phyloP scores from a whole-genome alignment of 2,113 vertebrate species.

The Oxyura jamaicensis region DNA sequence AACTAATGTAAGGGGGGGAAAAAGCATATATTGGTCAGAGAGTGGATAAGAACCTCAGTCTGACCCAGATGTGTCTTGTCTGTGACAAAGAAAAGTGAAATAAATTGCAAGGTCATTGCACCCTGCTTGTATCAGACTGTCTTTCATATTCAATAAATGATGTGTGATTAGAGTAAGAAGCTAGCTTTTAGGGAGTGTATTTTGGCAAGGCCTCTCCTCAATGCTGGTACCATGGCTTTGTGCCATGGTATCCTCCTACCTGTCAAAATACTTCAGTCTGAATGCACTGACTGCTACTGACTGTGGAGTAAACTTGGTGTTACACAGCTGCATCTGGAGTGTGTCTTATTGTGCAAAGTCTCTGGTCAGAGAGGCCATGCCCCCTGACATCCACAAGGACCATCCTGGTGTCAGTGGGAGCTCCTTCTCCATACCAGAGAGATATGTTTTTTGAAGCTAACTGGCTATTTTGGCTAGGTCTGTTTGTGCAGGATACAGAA shows the following conservation, averaged over 20 bases:
- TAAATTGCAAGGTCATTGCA: constrained; percentile 75
- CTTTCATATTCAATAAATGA: constrained; percentile 82
- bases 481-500: not conserved
- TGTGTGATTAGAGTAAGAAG: constrained; percentile 76
- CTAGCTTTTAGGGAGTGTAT: constrained; percentile 62
- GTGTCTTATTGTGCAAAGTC: not conserved
- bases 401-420: not conserved
- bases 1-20: not conserved
- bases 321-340: constrained; percentile 20
- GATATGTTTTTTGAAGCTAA: not conserved
- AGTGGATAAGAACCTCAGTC: constrained; percentile 57
- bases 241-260: constrained; percentile 67
- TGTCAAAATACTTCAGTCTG: constrained; percentile 50
- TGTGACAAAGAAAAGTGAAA: constrained; percentile 75
- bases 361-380: not conserved
- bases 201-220: constrained; percentile 64
- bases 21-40: constrained; percentile 38
- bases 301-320: not conserved
- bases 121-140: constrained; percentile 62
- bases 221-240: constrained; percentile 43
- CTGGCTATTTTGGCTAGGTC: not conserved
- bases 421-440: not conserved
- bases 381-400: not conserved
- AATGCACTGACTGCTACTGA: constrained; percentile 20
- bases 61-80: constrained; percentile 65